A percentile compares a stretch with the other conserved stretches of the same genome.
phyloP scores from a whole-genome alignment of 2,113 vertebrate species.

The Scophthalmus maximus region DNA sequence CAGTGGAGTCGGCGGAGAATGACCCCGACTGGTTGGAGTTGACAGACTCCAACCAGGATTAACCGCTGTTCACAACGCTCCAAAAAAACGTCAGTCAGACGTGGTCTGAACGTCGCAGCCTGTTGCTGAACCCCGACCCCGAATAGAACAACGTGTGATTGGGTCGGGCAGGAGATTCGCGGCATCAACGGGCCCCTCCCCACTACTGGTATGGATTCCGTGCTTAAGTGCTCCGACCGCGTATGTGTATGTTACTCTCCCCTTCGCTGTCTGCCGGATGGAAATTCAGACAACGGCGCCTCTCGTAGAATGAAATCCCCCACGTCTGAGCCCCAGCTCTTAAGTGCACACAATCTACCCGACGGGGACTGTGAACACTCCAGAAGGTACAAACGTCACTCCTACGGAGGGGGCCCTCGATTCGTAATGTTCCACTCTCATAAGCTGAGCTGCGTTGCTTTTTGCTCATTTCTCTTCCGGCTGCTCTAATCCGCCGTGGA shows the following conservation, averaged over 20 bases:
- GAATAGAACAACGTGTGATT: too few relatives aligned
- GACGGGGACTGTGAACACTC: constrained; percentile 57
- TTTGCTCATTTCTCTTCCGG: constrained; percentile 16
- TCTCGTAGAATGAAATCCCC: constrained; percentile 41
- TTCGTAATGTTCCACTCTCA: constrained; percentile 45
- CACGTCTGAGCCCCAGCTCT: constrained; percentile 30
- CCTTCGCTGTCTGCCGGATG: not conserved
- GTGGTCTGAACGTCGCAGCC: not conserved
- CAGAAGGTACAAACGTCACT: constrained; percentile 34
- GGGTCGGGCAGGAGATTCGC: too few relatives aligned
- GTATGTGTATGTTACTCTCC: not conserved
- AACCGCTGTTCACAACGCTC: too few relatives aligned
- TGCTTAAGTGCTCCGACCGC: not conserved
- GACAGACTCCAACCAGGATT: too few relatives aligned
- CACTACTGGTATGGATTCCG: too few relatives aligned
- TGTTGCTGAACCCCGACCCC: too few relatives aligned
- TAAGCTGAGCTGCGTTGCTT: constrained; percentile 25
- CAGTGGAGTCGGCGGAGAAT: not conserved
- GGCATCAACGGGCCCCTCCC: too few relatives aligned
- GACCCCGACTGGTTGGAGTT: not conserved
- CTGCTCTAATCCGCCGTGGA: constrained; percentile 49
- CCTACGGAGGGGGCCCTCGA: constrained; percentile 34
- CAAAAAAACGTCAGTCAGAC: too few relatives aligned
- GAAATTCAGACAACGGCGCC: constrained; percentile 32
- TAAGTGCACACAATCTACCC: constrained; percentile 49